Evolutionary conservation across 2,797 vertebrate genomes (phyloP).

Genomic region (Pampus argenteus): DNA sequence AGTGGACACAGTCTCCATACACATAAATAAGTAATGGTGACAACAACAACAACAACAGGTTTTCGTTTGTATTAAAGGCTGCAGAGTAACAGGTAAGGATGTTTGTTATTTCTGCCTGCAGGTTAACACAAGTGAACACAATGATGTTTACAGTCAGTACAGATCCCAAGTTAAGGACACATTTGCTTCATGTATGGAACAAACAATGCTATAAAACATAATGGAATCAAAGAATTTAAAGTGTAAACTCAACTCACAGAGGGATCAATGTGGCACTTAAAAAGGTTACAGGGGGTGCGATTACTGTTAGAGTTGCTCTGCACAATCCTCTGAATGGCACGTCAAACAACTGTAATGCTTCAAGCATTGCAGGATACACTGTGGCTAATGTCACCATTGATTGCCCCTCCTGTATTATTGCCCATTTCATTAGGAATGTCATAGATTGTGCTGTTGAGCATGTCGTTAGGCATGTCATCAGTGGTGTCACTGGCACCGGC

Average conservation of each 20-base stretch:
- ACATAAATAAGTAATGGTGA: neutral
- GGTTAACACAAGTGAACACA: neutral
- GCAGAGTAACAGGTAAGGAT: conserved; percentile 31
- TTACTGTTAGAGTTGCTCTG: conserved; percentile 4
- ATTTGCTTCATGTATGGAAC: conserved; percentile 22
- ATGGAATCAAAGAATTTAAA: conserved; percentile 27
- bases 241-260: conserved; percentile 50
- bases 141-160: conserved; percentile 7
- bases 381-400: conserved; percentile 79
- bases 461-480: conserved; percentile 60
- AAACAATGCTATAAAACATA: conserved; percentile 18
- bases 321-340: conserved; percentile 55
- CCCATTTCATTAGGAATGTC: conserved; percentile 57
- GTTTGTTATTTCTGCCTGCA: neutral
- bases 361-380: conserved; percentile 79
- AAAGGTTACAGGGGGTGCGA: conserved; percentile 45
- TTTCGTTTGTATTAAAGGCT: conserved; percentile 41
- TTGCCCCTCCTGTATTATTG: conserved; percentile 37
- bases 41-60: neutral
- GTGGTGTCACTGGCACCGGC: conserved; percentile 57
- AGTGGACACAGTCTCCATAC: conserved; percentile 33
- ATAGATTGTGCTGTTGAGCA: conserved; percentile 68
- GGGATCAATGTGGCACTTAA: conserved; percentile 73
- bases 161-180: conserved; percentile 39
- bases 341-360: conserved; percentile 15